A percentile compares a stretch with the other conserved stretches of the same genome.
Evolutionary conservation across 2,113 vertebrate genomes (phyloP).

Genomic region (Formicarius rufipectus): DNA sequence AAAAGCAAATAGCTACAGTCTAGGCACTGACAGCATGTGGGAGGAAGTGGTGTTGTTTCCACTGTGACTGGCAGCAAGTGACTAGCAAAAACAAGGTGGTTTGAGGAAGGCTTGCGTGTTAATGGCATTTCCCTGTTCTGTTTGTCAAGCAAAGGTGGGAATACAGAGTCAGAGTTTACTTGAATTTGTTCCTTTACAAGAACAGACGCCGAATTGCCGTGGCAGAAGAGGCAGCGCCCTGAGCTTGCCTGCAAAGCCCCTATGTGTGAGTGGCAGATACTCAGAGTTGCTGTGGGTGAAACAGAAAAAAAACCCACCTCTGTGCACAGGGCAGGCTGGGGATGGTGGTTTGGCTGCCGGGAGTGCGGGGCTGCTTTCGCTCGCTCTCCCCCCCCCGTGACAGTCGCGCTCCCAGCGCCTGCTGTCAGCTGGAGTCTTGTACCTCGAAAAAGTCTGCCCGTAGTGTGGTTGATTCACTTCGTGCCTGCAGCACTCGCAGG

Average conservation of each 20-base stretch:
- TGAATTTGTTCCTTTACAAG: slow-evolving; percentile 70
- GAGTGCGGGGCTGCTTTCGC: not conserved
- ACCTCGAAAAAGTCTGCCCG: not conserved
- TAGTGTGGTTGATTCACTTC: not conserved
- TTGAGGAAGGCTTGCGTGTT: slow-evolving; percentile 71
- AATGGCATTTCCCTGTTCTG: slow-evolving; percentile 78
- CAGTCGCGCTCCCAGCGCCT: not conserved
- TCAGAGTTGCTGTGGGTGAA: not conserved
- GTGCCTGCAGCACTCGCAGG: not conserved
- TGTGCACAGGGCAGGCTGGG: not conserved
- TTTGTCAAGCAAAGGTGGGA: slow-evolving; percentile 76
- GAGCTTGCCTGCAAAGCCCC: not conserved
- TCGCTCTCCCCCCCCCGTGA: not conserved
- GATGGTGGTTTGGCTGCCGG: not conserved
- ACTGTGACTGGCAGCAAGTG: slow-evolving; percentile 67
- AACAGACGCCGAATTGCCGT: not conserved
- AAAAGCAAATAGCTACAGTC: slow-evolving; percentile 17
- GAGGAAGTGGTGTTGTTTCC: slow-evolving; percentile 81
- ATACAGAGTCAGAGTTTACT: slow-evolving; percentile 67
- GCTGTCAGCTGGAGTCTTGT: not conserved
- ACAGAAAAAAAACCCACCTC: not conserved
- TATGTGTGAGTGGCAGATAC: fast-evolving
- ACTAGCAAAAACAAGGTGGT: slow-evolving; percentile 74
- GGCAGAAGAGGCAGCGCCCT: not conserved
- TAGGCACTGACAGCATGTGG: slow-evolving; percentile 71